These are phyloP conservation scores for Operophtera brumata DNA, from an alignment of 2,888 invertebrate species.

Conservation along the genomic window DNA sequence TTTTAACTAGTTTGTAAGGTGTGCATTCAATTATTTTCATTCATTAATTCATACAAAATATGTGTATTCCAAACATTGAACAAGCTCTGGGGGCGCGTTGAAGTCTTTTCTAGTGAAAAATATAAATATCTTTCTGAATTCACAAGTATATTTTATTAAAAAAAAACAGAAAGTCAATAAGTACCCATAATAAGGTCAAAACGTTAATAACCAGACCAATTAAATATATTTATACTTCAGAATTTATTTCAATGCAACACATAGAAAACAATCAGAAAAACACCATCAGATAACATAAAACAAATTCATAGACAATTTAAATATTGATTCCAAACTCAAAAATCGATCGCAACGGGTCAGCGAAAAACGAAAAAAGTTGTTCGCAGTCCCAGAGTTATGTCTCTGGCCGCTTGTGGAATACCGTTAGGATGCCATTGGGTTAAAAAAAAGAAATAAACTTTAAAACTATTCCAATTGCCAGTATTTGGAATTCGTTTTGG, in stretches of 20 bases:
- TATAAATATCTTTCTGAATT: no score
- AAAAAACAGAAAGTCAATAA: no score
- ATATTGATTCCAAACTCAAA: conserved; percentile 26
- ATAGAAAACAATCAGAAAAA: neutral
- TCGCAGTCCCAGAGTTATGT: conserved; percentile 72
- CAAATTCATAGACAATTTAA: conserved; percentile 23
- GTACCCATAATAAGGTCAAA: no score
- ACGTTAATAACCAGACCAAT: no score
- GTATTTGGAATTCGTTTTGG: conserved; percentile 76
- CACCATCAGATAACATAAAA: conserved; percentile 3
- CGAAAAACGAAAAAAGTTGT: conserved; percentile 69
- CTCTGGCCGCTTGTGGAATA: conserved; percentile 55
- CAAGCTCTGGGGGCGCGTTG: conserved; percentile 5
- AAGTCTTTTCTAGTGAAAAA: conserved; percentile 4
- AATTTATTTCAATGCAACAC: neutral
- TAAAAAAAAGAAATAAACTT: conserved; percentile 62
- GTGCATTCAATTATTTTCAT: no score
- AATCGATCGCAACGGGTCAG: conserved; percentile 67
- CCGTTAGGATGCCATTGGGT: conserved; percentile 75
- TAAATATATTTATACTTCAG: neutral
- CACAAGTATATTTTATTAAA: no score
- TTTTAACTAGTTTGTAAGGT: no score
- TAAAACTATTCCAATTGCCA: conserved; percentile 80
- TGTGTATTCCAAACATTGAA: no score
- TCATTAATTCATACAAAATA: no score